A percentile compares a stretch with the other conserved stretches of the same genome.
Conservation (phyloP, 2,113 vertebrate species). For the Nycticryphes semicollaris region DNA sequence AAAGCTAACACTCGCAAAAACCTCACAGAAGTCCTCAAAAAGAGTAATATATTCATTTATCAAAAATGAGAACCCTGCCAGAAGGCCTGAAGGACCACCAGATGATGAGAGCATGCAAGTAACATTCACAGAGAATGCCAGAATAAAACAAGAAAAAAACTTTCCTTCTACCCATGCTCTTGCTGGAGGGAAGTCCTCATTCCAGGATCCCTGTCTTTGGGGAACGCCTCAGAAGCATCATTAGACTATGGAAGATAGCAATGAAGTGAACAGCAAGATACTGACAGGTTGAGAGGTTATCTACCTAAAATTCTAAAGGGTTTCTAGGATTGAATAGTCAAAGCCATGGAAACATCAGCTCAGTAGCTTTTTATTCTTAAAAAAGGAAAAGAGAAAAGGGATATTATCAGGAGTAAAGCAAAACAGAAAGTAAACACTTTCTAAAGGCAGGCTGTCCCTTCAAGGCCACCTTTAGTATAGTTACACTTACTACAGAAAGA, state of each 20-base stretch:
- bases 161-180: background rate
- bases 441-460: background rate
- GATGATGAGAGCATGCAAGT: background rate
- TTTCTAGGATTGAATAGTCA: background rate
- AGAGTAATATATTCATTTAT: background rate
- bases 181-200: background rate
- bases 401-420: background rate
- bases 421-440: background rate
- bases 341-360: background rate
- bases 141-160: background rate
- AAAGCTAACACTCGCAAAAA: background rate
- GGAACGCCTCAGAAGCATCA: background rate
- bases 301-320: background rate
- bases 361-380: background rate
- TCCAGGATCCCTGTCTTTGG: background rate
- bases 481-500: background rate
- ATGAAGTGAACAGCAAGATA: background rate
- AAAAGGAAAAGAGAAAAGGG: background rate
- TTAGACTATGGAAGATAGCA: background rate
- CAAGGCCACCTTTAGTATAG: background rate
- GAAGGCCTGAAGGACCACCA: background rate
- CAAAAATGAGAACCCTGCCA: background rate
- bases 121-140: background rate
- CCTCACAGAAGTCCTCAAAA: background rate
- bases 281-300: background rate